Evolutionary conservation across 2,797 vertebrate genomes (phyloP).

Genomic region (Threskiornis aethiopicus): DNA sequence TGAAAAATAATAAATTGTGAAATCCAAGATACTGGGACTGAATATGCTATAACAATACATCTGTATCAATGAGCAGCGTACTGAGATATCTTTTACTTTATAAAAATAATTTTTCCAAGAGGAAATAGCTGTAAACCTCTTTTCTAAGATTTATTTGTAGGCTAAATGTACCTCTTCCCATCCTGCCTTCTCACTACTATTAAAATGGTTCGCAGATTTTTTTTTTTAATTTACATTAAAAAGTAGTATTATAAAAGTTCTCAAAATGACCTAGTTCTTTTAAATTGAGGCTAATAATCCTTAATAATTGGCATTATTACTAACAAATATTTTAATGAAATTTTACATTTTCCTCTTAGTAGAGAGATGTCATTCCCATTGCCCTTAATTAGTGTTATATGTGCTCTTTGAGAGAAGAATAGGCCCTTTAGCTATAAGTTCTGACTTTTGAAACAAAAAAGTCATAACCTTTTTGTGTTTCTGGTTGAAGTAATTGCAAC

Average conservation of each 20-base stretch:
- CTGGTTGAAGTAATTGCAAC: constrained; percentile 22
- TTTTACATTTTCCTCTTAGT: constrained; percentile 6
- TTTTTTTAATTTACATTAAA: background rate
- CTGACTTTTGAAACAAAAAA: constrained; percentile 53
- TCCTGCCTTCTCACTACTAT: background rate
- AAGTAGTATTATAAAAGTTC: background rate
- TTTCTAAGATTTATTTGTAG: background rate
- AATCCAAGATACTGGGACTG: background rate
- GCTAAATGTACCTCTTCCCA: background rate
- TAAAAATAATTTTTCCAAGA: background rate
- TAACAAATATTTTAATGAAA: constrained; percentile 41
- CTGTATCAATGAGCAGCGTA: background rate
- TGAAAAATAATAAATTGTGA: background rate
- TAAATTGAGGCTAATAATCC: background rate
- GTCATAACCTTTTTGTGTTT: constrained; percentile 53
- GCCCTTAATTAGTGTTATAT: constrained; percentile 53
- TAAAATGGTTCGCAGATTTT: background rate
- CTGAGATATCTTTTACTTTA: background rate
- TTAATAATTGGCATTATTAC: background rate
- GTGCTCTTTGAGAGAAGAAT: constrained; percentile 40
- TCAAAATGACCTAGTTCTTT: background rate
- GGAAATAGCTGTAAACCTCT: background rate
- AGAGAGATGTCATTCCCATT: constrained; percentile 41
- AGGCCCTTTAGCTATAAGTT: constrained; percentile 45
- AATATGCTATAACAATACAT: background rate